Evolutionary conservation across 2,888 invertebrate genomes (phyloP), one percentile per base, ranked within the genome.

Genomic region (Calliphora vomitoria): DNA sequence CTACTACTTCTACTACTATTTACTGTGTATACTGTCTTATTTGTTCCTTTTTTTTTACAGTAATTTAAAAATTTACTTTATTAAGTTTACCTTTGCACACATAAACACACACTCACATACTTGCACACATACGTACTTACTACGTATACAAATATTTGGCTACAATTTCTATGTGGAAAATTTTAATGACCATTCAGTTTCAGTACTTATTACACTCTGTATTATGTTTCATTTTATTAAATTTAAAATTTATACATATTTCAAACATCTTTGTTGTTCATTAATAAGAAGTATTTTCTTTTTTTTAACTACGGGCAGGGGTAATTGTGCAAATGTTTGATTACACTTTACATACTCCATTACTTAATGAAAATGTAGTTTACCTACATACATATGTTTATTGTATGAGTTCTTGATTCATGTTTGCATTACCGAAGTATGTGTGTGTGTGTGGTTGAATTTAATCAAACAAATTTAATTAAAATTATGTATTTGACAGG

Each of bases 391-490:
- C 38, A n/a, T 69, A 8, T 15, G 3, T 69, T 25, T 20, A 18
- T 50, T 47, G 18, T 55, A 25, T 25, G 25, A 25, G 25, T 25
- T 25, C 25, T 25, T 1, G 25, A 25, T 25, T 25, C 25, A 25
- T 25, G 25, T 25, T 25, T 25, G 25, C 25, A 25, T 25, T 25
- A 25, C 25, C 25, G 25, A 25, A 25, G 25, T 25, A 25, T 25
- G 18, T 41, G 25, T 60, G 35, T 75, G n/a, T 50, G 4, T 44
- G 60, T 62, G 15, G 18, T 60, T 44, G 13, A 55, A 74, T 53
- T 76, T 75, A 55, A 80, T 79, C 69, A 81, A 83, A 78, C 66
- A 84, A 79, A 62, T 83, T 87, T 84, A 83, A 81, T 87, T 84
- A 81, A 84, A 84, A 76, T 55, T 80, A 47, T 84, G 76, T 50